Base-by-base conservation (phyloP, 1,140 invertebrate species). In the Trypoxylus dichotomus region DNA sequence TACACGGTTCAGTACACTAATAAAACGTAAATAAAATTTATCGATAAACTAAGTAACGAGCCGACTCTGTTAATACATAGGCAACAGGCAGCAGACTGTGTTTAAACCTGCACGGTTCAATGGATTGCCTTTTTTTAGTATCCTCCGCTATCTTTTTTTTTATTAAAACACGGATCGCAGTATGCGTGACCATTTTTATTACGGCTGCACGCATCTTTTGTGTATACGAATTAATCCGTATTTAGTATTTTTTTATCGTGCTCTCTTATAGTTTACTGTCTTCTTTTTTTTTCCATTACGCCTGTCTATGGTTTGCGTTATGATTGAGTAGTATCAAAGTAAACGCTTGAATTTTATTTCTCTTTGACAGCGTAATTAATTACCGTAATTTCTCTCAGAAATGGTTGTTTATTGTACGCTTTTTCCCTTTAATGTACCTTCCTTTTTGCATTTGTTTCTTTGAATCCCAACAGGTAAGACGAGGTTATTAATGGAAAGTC, bases 181-280 rank as follows among this genome's bases (percentile, higher is more conserved):
- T 68, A 29, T 68, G 60, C 60, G 60, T 68, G 60, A 68, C 27
- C 60, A 68, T 68, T 68, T 68, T 68, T 68, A 68, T 68, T 68
- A 68, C 11, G 15, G 60, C 60, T 68, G 27, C 60, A 68, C 60
- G 60, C 60, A 29, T 68, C 60, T 68, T 68, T 68, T 68, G 60
- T 68, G 60, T 68, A 68, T 29, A 68, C 60, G 60, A 68, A 68
- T 68, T 68, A 68, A 24, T 68, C 27, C 60, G 60, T 27, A 68
- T 24, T 29, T 68, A 19, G 60, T 32, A n/a, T n/a, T 60, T 60
- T 60, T 60, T 60, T 24, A 24, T 60, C 58, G 21, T 68, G 6
- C 60, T 68, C 60, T 68, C 60, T 68, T 29, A 27, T 24, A 27
- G 21, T 68, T 29, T 68, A 25, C 60, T n/a, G 8, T 24, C 10